These are phyloP conservation scores for Epizoanthus fatuus DNA, from an alignment of 92 coral and sea anemone species.

Conservation along the genomic window DNA sequence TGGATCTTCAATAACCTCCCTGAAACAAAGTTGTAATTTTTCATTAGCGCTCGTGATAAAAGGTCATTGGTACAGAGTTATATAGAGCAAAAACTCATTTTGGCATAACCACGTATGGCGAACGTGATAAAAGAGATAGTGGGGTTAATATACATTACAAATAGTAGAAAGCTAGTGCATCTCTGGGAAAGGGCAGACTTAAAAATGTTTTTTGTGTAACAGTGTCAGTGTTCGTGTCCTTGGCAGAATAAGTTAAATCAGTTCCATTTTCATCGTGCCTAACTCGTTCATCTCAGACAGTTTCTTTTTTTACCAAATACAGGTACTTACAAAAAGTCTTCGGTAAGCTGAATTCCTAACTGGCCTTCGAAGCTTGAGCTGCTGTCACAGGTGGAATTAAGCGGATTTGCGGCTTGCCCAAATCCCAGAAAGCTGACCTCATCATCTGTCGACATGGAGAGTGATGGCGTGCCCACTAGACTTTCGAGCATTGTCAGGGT, in stretches of 20 bases:
- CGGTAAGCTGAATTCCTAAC: constrained; percentile 8
- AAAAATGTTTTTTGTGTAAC: no score
- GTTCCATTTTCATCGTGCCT: background rate
- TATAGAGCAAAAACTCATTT: background rate
- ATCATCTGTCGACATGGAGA: constrained; percentile 9
- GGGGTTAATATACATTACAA: no score
- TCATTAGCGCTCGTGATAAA: constrained; percentile 10
- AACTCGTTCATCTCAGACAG: background rate
- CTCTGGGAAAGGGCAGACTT: no score
- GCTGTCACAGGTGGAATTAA: background rate
- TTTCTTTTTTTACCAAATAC: background rate
- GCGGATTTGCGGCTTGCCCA: background rate
- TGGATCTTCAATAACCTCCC: background rate
- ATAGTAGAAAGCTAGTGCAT: no score
- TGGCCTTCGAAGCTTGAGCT: constrained; percentile 5
- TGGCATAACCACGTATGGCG: background rate
- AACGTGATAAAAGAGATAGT: no score
- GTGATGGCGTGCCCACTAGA: constrained; percentile 17
- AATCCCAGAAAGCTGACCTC: constrained; percentile 14
- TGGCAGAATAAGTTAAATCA: background rate
- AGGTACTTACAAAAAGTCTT: background rate
- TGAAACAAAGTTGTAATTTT: constrained; percentile 3
- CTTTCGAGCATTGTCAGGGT: constrained; percentile 18
- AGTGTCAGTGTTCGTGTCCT: no score
- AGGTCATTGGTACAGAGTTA: background rate